A percentile compares a stretch with the other conserved stretches of the same genome.
These are phyloP conservation scores for Flabesymbios commensalis DNA, from an alignment of 2,888 invertebrate genomes.

Conservation along the genomic window DNA sequence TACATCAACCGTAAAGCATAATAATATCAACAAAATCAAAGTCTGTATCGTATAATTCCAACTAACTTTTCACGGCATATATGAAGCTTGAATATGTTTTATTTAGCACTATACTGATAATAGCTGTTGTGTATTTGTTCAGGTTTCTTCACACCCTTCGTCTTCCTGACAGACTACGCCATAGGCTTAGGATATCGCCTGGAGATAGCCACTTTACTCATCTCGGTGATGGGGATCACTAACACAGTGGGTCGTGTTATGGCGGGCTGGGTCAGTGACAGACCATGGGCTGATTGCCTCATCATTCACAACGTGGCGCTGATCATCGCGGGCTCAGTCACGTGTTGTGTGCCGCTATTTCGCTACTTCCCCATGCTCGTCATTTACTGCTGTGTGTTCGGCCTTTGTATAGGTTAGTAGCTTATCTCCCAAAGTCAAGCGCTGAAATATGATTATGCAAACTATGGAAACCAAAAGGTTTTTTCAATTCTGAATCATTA, in stretches of 20 bases:
- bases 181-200: constrained; percentile 44
- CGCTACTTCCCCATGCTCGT: constrained; percentile 71
- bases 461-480: no score
- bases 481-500: no score
- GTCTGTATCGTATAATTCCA: no score
- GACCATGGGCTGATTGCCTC: constrained; percentile 80
- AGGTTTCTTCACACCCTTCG: constrained; percentile 57
- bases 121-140: not conserved
- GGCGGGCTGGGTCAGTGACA: constrained; percentile 72
- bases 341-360: constrained; percentile 76
- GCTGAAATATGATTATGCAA: no score
- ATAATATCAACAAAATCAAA: no score
- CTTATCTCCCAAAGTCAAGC: no score
- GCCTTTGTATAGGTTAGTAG: constrained; percentile 68
- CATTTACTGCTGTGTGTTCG: constrained; percentile 81
- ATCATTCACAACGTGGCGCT: constrained; percentile 87
- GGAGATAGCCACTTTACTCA: constrained; percentile 63
- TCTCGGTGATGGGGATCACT: constrained; percentile 59
- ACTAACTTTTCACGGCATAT: no score
- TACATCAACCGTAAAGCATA: no score
- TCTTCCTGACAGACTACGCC: constrained; percentile 48
- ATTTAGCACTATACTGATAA: no score
- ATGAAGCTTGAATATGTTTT: no score
- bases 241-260: constrained; percentile 41
- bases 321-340: constrained; percentile 88